These are phyloP conservation scores for Odontomachus brunneus DNA, from an alignment of 1,140 invertebrate genomes.

Conservation along the genomic window DNA sequence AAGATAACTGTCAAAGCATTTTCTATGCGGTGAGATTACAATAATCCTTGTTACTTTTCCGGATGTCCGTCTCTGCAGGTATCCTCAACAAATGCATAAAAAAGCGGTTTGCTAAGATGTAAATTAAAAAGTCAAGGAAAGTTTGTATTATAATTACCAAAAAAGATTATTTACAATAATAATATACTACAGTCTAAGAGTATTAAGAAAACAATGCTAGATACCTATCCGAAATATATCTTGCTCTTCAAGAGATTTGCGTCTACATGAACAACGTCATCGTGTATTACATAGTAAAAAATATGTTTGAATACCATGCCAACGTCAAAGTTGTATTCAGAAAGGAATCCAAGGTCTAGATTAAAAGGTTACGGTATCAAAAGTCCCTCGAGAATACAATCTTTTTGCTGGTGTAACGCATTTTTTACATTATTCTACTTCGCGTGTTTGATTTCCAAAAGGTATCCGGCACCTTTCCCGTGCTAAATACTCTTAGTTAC, in stretches of 20 bases:
- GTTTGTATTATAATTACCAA: constrained; percentile 55
- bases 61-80: constrained; percentile 57
- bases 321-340: constrained; percentile 42
- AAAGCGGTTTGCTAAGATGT: constrained; percentile 64
- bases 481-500: constrained; percentile 84
- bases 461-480: constrained; percentile 80
- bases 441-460: constrained; percentile 64
- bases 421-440: constrained; percentile 22
- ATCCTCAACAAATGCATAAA: constrained; percentile 58
- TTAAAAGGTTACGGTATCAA: background rate
- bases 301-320: constrained; percentile 1
- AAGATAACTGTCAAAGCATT: constrained; percentile 61
- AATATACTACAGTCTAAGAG: constrained; percentile 79
- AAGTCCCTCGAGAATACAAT: constrained; percentile 32
- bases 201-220: constrained; percentile 78
- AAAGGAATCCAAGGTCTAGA: background rate
- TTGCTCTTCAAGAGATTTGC: constrained; percentile 8
- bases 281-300: background rate
- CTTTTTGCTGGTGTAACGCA: constrained; percentile 15
- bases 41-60: constrained; percentile 50
- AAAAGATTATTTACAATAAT: constrained; percentile 73
- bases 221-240: constrained; percentile 68
- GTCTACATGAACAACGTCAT: background rate
- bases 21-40: constrained; percentile 45
- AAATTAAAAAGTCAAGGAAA: constrained; percentile 63